These are phyloP conservation scores for Fundulus diaphanus DNA, from an alignment of 2,797 vertebrate genomes.

Conservation along the genomic window DNA sequence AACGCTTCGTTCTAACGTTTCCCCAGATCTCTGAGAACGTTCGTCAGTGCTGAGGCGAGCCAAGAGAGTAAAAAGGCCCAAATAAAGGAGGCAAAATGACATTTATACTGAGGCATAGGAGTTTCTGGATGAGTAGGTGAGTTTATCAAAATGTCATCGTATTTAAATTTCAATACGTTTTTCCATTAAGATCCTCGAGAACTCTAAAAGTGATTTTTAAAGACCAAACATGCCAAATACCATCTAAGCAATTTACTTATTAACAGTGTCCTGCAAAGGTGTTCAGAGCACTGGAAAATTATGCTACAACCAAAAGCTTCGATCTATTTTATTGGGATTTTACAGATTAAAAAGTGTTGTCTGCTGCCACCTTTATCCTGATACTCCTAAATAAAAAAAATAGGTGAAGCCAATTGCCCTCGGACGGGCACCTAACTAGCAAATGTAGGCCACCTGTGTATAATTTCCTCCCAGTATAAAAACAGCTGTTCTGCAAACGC, in stretches of 20 bases:
- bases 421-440: background rate
- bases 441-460: background rate
- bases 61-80: conserved; percentile 10
- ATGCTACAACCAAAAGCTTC: background rate
- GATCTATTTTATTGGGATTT: background rate
- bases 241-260: conserved; percentile 4
- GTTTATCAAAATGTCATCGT: conserved; percentile 35
- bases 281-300: background rate
- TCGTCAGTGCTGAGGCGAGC: conserved; percentile 29
- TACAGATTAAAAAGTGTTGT: background rate
- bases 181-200: conserved; percentile 10
- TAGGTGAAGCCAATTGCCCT: background rate
- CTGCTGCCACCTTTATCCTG: background rate
- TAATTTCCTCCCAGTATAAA: background rate
- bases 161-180: conserved; percentile 4
- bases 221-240: background rate
- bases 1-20: conserved; percentile 48
- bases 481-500: background rate
- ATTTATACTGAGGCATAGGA: conserved; percentile 44
- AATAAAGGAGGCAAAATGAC: conserved; percentile 40
- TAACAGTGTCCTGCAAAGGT: no score
- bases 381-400: background rate
- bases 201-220: conserved; percentile 13
- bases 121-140: conserved; percentile 23
- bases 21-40: conserved; percentile 18